phyloP scores from a whole-genome alignment of 2,797 vertebrate genomes.

The Scyliorhinus canicula region DNA sequence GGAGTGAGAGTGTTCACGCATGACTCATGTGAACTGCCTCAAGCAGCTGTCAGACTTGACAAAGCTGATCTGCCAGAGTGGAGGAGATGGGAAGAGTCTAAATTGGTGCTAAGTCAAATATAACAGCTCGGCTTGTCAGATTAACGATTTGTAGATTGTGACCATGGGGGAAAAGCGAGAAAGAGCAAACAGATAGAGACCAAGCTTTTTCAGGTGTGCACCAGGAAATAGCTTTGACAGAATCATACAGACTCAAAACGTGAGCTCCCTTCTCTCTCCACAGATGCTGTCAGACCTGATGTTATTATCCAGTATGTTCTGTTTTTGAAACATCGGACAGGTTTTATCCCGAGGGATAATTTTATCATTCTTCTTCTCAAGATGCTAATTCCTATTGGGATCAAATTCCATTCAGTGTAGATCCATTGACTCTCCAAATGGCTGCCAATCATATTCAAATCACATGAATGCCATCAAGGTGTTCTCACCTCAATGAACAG shows the following conservation, averaged over 20 bases:
- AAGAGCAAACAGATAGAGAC: not conserved
- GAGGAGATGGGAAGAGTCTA: not conserved
- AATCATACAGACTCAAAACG: too few species aligned
- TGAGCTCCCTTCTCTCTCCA: too few species aligned
- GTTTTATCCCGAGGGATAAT: not conserved
- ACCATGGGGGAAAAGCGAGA: not conserved
- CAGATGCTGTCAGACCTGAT: too few species aligned
- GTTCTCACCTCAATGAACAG: too few species aligned
- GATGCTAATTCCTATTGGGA: not conserved
- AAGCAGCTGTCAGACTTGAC: not conserved
- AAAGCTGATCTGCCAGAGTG: not conserved
- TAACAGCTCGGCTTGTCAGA: not conserved
- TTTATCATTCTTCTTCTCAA: not conserved
- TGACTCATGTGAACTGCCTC: not conserved
- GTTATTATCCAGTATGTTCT: too few species aligned
- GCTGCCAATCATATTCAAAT: not conserved
- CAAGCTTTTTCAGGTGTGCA: not conserved
- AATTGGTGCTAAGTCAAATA: not conserved
- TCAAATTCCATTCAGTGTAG: not conserved
- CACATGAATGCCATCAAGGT: not conserved
- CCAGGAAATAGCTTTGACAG: not conserved
- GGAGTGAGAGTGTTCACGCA: not conserved
- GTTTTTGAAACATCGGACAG: too few species aligned
- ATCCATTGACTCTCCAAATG: not conserved
- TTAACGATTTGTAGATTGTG: not conserved